Conservation (phyloP, 1,140 invertebrate genomes). For the Rhysida immarginata region DNA sequence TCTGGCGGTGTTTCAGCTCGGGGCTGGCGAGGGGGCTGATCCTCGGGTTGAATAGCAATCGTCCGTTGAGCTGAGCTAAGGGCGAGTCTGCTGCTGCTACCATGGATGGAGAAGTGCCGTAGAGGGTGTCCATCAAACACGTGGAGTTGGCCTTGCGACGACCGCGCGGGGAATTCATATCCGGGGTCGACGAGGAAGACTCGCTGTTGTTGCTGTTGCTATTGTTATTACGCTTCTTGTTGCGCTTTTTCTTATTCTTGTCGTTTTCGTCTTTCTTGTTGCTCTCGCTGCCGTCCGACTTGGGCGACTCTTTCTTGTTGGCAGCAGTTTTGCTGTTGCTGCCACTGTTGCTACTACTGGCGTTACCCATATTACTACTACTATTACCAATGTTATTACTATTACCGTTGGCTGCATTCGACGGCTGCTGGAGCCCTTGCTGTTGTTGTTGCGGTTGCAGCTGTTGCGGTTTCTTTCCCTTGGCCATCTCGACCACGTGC, state of each 20-base stretch:
- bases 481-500: conserved; percentile 13
- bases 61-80: conserved; percentile 6
- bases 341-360: too few species aligned
- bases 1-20: conserved; percentile 13
- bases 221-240: neutral
- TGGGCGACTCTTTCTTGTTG: conserved; percentile 9
- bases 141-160: conserved; percentile 2
- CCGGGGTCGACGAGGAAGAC: neutral
- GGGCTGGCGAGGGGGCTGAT: conserved; percentile 18
- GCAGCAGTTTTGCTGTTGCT: too few species aligned
- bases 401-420: too few species aligned
- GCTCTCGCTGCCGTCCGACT: conserved; percentile 1
- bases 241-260: neutral
- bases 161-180: neutral
- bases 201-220: neutral
- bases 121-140: neutral
- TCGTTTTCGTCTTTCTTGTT: neutral
- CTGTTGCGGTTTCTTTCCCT: conserved; percentile 1
- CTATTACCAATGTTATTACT: too few species aligned
- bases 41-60: conserved; percentile 14
- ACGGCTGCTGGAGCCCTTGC: too few species aligned
- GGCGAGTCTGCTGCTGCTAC: conserved; percentile 5
- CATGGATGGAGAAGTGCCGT: too few species aligned
- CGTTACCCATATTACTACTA: too few species aligned
- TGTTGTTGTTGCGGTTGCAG: neutral